Conservation (phyloP, 2,888 invertebrate genomes). For the Noctua fimbriata region DNA sequence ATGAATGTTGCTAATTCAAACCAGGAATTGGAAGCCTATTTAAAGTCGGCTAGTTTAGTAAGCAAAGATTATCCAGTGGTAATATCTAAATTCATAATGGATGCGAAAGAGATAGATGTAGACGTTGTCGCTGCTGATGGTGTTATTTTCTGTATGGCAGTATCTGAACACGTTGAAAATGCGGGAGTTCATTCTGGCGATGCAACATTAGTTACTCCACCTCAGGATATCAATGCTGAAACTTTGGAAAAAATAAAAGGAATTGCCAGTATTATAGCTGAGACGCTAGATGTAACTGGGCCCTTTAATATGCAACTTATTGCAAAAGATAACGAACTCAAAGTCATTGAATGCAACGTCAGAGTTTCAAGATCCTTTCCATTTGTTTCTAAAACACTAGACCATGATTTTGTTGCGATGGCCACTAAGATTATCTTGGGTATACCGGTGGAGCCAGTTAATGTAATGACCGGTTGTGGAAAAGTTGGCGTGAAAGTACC, state of each 20-base stretch:
- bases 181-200: conserved; percentile 99
- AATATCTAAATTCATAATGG: conserved; percentile 99
- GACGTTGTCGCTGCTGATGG: conserved; percentile 99
- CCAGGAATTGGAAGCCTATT: conserved; percentile 97
- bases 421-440: conserved; percentile 98
- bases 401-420: conserved; percentile 99
- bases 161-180: conserved; percentile 99
- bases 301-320: conserved; percentile 99
- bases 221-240: conserved; percentile 98
- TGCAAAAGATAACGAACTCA: conserved; percentile 98
- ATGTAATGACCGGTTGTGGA: conserved; percentile 95
- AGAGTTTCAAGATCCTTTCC: conserved; percentile 99
- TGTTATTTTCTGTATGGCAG: conserved; percentile 98
- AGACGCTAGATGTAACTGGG: conserved; percentile 97
- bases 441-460: conserved; percentile 95
- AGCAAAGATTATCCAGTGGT: conserved; percentile 99
- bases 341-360: conserved; percentile 99
- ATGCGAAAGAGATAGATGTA: conserved; percentile 99
- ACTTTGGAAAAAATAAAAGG: conserved; percentile 97
- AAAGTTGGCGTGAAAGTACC: conserved; percentile 99
- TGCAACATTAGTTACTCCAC: conserved; percentile 99
- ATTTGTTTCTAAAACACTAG: conserved; percentile 99
- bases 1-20: conserved; percentile 99
- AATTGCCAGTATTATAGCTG: conserved; percentile 97
- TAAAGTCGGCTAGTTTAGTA: conserved; percentile 97